Evolutionary conservation across 2,888 invertebrate genomes (phyloP), one percentile per base, ranked within the genome.

Genomic region (Lasioglossum pauxillum): DNA sequence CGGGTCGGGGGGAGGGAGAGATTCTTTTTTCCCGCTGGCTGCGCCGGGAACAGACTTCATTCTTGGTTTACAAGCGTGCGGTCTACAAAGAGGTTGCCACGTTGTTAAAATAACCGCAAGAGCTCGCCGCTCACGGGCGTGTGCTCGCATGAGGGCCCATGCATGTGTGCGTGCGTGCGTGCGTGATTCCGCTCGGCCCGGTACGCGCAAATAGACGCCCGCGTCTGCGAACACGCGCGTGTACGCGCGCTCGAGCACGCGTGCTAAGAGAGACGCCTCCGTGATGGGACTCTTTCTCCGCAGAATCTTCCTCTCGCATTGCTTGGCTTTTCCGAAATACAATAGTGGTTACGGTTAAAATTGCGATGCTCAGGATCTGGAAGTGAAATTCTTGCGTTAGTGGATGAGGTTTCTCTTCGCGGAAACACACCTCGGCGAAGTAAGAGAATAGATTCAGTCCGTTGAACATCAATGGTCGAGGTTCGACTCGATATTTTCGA

Each of bases 71-170:
- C 95, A 95, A 95, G 95, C 94, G 93, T 94, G 95, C 94, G 95
- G 95, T 95, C 95, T 94, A 94, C 95, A 94, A 95, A 95, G 95
- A 95, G 95, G 93, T 94, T 95, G 94, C 95, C 94, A 95, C 94
- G 95, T 93, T 95, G 95, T 95, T 95, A 95, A 95, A 95, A 95
- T 95, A 95, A 95, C 95, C 95, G 93, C 95, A 94, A 78, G 93
- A 88, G 86, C 89, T 83, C 86, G 82, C 83, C 84, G 85, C 84
- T 81, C 78, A 76, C 81, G 90, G 81, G 79, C 90, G 83, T 86
- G 85, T 64, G 88, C 82, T 84, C 82, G 57, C 46, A 44, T 75
- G 78, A n/a, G 64, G 46, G 0, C 4, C 35, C 27, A 0, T n/a
- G 78, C 41, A n/a, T 10, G 73, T 44, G 78, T 35, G 60, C 38